Evolutionary conservation across 2,113 vertebrate genomes (phyloP).

Genomic region (Anthoscopus minutus): DNA sequence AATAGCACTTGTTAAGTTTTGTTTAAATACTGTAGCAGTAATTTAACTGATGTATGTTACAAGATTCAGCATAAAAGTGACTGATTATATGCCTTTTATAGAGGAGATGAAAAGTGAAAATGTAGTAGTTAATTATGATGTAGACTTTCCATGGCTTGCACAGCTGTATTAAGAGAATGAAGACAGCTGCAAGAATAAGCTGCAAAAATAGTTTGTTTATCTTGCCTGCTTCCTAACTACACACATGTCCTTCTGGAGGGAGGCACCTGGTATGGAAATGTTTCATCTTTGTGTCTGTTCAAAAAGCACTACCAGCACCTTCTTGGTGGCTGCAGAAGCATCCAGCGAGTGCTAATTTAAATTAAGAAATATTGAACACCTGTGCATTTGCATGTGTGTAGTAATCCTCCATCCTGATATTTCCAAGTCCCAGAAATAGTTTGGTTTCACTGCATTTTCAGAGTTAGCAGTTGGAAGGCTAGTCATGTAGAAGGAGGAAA

Average conservation of each 20-base stretch:
- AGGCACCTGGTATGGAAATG: neutral
- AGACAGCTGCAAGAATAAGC: conserved; percentile 2
- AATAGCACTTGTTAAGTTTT: neutral
- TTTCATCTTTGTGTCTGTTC: neutral
- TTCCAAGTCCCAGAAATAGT: neutral
- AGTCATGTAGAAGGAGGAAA: neutral
- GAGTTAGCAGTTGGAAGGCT: neutral
- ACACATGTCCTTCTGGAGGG: neutral
- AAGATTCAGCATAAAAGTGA: neutral
- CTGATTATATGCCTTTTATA: neutral
- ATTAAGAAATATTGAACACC: neutral
- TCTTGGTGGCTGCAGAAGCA: neutral
- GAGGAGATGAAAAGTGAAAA: neutral
- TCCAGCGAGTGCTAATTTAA: neutral
- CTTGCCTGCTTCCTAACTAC: neutral
- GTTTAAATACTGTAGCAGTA: neutral
- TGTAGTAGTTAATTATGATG: neutral
- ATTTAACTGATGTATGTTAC: neutral
- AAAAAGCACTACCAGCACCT: neutral
- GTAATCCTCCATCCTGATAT: neutral
- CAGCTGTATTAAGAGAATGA: conserved; percentile 7
- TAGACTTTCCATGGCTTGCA: neutral
- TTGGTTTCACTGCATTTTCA: neutral
- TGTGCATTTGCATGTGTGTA: neutral
- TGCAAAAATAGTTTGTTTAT: neutral